Evolutionary conservation across 2,888 invertebrate genomes (phyloP).

Genomic region (Caenorhabditis wallacei): DNA sequence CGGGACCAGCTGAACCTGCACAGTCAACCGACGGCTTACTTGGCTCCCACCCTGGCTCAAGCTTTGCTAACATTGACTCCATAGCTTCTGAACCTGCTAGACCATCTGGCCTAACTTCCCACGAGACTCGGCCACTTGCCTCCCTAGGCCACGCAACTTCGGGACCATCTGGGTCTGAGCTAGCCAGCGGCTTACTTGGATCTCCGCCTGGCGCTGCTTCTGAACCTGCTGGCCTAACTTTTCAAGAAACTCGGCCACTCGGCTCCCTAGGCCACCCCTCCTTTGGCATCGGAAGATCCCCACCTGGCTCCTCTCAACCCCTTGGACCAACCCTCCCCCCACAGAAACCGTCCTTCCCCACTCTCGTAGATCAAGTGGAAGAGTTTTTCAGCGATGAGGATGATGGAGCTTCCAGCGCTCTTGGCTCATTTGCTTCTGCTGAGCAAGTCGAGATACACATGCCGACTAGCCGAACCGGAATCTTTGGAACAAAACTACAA

Average conservation of each 20-base stretch:
- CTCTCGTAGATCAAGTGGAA: constrained; percentile 39
- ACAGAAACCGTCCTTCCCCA: constrained; percentile 22
- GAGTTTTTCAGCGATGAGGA: constrained; percentile 21
- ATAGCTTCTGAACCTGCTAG: no score
- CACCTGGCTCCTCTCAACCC: constrained; percentile 27
- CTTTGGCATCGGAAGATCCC: constrained; percentile 38
- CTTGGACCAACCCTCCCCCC: not conserved
- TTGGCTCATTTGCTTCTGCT: constrained; percentile 41
- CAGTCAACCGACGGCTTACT: no score
- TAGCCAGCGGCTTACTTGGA: not conserved
- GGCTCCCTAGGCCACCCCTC: no score
- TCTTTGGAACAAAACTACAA: constrained; percentile 37
- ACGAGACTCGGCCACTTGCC: no score
- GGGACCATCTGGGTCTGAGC: not conserved
- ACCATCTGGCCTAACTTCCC: not conserved
- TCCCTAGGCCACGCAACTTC: not conserved
- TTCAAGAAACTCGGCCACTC: no score
- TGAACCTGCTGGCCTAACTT: no score
- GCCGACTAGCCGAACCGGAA: constrained; percentile 18
- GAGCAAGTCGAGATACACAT: constrained; percentile 1
- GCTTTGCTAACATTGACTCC: no score
- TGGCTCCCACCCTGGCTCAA: no score
- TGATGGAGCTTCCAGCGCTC: constrained; percentile 21
- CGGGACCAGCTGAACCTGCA: no score
- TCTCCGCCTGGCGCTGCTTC: not conserved